phyloP scores from a whole-genome alignment of 2,113 vertebrate species.

The Apteryx owenii region DNA sequence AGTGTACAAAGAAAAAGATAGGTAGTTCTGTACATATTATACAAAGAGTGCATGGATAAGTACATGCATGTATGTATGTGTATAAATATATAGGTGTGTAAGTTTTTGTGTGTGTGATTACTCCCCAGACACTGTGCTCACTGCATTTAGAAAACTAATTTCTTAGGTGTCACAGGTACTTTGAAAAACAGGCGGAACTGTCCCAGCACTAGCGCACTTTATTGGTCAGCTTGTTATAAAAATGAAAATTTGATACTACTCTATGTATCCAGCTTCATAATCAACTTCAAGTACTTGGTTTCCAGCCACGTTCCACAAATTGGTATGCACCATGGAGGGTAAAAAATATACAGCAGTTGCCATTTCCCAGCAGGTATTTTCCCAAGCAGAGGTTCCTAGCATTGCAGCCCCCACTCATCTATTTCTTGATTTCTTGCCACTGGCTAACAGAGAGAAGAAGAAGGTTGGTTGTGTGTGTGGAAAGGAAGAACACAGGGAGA shows the following conservation, averaged over 20 bases:
- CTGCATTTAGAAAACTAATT: neutral
- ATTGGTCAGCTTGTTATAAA: neutral
- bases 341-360: neutral
- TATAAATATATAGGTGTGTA: neutral
- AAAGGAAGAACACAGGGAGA: neutral
- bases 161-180: neutral
- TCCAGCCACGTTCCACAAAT: neutral
- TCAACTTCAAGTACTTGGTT: neutral
- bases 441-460: neutral
- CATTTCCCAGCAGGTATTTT: neutral
- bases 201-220: neutral
- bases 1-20: accelerated
- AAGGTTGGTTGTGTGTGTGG: neutral
- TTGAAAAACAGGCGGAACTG: neutral
- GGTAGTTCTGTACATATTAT: neutral
- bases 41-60: neutral
- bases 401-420: accelerated
- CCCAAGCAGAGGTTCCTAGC: neutral
- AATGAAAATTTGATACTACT: neutral
- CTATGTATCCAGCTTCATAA: neutral
- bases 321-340: neutral
- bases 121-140: neutral
- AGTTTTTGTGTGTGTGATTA: neutral
- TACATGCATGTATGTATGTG: neutral
- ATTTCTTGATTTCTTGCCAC: neutral